phyloP scores from a whole-genome alignment of 1,140 invertebrate genomes.

The Drosophila serrata region DNA sequence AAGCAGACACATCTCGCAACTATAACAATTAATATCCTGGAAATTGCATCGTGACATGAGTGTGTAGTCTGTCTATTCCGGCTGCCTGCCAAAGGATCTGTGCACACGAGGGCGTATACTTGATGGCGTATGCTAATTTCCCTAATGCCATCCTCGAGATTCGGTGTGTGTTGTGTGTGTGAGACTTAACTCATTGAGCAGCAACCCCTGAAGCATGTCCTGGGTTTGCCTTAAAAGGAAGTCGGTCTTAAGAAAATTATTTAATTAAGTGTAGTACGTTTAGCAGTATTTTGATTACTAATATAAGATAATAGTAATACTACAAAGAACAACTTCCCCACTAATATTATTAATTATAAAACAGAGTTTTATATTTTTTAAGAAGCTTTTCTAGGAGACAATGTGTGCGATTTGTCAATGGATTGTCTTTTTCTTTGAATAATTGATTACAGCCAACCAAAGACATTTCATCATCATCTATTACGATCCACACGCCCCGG shows the following conservation, averaged over 20 bases:
- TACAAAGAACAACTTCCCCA: not conserved
- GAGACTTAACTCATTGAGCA: slow-evolving; percentile 43
- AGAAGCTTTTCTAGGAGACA: slow-evolving; percentile 15
- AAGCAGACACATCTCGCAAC: slow-evolving; percentile 82
- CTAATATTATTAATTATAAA: not conserved
- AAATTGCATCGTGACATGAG: slow-evolving; percentile 56
- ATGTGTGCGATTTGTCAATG: slow-evolving; percentile 47
- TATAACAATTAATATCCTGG: slow-evolving; percentile 83
- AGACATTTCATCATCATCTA: slow-evolving; percentile 63
- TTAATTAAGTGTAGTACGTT: slow-evolving; percentile 34
- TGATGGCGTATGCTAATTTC: slow-evolving; percentile 78
- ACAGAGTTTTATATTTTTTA: not conserved
- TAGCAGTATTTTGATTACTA: not conserved
- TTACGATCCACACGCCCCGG: slow-evolving; percentile 66
- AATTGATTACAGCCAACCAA: slow-evolving; percentile 72
- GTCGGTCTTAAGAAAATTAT: slow-evolving; percentile 8
- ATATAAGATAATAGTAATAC: not conserved
- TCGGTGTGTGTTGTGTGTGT: slow-evolving; percentile 43
- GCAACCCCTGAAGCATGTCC: slow-evolving; percentile 21
- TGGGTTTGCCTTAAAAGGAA: slow-evolving; percentile 7
- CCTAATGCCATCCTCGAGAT: slow-evolving; percentile 57
- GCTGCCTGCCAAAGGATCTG: slow-evolving; percentile 52
- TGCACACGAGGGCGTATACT: slow-evolving; percentile 72
- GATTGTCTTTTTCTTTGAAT: slow-evolving; percentile 8
- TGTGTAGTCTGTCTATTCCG: slow-evolving; percentile 55